Conservation (phyloP, 2,888 invertebrate genomes). For the Trissolcus japonicus region DNA sequence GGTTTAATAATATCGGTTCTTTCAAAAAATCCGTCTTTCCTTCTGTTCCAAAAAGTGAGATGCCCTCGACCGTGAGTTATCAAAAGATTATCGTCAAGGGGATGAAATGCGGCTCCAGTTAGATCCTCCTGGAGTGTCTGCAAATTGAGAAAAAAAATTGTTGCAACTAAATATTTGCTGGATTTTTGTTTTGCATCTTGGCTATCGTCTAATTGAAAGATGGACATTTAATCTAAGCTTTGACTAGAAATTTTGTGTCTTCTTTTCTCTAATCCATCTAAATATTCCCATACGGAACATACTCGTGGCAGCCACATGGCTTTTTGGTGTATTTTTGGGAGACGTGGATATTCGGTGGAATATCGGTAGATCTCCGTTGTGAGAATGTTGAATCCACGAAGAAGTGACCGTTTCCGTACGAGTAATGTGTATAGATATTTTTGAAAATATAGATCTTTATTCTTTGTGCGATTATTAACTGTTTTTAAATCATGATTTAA, state of each 20-base stretch:
- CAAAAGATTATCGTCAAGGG: conserved; percentile 91
- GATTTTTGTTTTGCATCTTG: too few relatives aligned
- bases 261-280: conserved; percentile 35
- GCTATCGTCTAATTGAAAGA: too few relatives aligned
- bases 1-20: conserved; percentile 92
- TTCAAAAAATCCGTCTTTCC: conserved; percentile 94
- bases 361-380: conserved; percentile 48
- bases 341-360: conserved; percentile 48
- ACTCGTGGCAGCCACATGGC: conserved; percentile 44
- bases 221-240: too few relatives aligned
- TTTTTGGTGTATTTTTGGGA: conserved; percentile 43
- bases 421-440: conserved; percentile 31
- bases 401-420: conserved; percentile 44
- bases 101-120: conserved; percentile 93
- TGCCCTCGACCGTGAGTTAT: conserved; percentile 95
- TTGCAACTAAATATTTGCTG: too few relatives aligned
- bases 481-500: too few relatives aligned
- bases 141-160: conserved; percentile 34
- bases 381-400: conserved; percentile 44
- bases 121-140: conserved; percentile 86
- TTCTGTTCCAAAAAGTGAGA: conserved; percentile 93
- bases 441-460: conserved; percentile 27
- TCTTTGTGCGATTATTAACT: background rate
- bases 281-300: conserved; percentile 42
- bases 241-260: too few relatives aligned